Evolutionary conservation across 2,797 vertebrate genomes (phyloP), one percentile per base, ranked within the genome.

Genomic region (Tapirus indicus): DNA sequence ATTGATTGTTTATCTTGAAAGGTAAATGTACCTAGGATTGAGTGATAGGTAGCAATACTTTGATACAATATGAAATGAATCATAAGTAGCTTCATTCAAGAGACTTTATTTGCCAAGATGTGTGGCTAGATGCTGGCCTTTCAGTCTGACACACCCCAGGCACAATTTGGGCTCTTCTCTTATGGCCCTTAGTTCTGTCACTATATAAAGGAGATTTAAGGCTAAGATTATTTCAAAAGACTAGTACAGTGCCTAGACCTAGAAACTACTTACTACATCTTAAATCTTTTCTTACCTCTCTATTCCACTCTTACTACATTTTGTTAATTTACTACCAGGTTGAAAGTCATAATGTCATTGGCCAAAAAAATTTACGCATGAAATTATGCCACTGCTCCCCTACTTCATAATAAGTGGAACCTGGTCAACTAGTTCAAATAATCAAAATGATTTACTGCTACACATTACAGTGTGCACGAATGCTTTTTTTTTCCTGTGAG

Each of bases 291-390:
- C 71, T 86, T 88, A 35, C 3, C 11, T 85, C 69, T 92, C n/a
- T 74, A 13, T 80, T 87, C 18, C 64, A 58, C 6, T 91, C 23
- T 79, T 68, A 29, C 54, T 88, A 23, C 54, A 29, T 68, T 88
- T 94, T 94, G 58, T 82, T 74, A 78, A 93, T 83, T 69, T 97
- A 89, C 49, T 91, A 29, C n/a, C 47, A 64, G 78, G 44, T 85
- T 78, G 64, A 89, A 89, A 91, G 27, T 62, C 94, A 84, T 95
- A 79, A 95, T 72, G 21, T 38, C 47, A 16, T 60, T 68, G 44
- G 44, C 58, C 68, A 64, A 18, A 88, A 74, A 66, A 35, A 82
- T 75, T 71, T 72, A 38, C 49, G 49, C 35, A 27, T 88, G 66
- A 95, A 95, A 78, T 87, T 49, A 80, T 58, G 44, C 71, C 54